These are phyloP conservation scores for Eulimnadia texana DNA, from an alignment of 1,140 invertebrate species.

Conservation along the genomic window DNA sequence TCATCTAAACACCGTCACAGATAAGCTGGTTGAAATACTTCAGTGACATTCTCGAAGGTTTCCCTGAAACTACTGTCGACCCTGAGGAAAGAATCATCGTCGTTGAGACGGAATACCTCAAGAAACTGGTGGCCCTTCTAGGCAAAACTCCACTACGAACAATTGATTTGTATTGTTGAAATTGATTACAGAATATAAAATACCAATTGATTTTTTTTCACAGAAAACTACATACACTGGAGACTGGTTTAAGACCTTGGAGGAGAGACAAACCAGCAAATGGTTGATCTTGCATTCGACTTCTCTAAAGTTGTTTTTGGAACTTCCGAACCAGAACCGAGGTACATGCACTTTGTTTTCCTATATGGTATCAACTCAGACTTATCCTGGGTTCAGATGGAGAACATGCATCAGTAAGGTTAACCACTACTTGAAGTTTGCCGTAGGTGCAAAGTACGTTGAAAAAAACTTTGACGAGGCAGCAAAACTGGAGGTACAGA, in stretches of 20 bases:
- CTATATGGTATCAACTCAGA: no score
- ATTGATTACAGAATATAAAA: no score
- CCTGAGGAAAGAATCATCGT: slow-evolving; percentile 30
- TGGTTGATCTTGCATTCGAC: slow-evolving; percentile 30
- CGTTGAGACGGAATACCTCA: slow-evolving; percentile 33
- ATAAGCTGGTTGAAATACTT: slow-evolving; percentile 31
- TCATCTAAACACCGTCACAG: no score
- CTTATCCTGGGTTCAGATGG: slow-evolving; percentile 17
- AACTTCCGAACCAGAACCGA: slow-evolving; percentile 24
- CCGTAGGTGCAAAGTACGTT: slow-evolving; percentile 28
- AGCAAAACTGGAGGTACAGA: slow-evolving; percentile 38
- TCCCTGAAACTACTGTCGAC: slow-evolving; percentile 21
- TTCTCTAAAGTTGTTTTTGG: slow-evolving; percentile 33
- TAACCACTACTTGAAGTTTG: slow-evolving; percentile 33
- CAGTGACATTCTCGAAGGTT: slow-evolving; percentile 25
- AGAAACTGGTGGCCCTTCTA: slow-evolving; percentile 28
- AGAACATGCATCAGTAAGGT: slow-evolving; percentile 31
- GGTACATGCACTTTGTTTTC: no score
- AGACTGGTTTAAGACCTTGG: slow-evolving; percentile 26
- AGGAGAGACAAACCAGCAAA: slow-evolving; percentile 31
- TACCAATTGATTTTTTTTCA: slow-evolving; percentile 27
- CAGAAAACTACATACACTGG: slow-evolving; percentile 24
- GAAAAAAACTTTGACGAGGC: slow-evolving; percentile 32
- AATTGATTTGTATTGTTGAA: slow-evolving; percentile 29
- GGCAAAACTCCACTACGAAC: slow-evolving; percentile 23